Percentiles rank a stretch among this genome's conserved stretches.
Evolutionary conservation across 2,888 invertebrate genomes (phyloP).

Genomic region (Drosophila hamatofila): DNA sequence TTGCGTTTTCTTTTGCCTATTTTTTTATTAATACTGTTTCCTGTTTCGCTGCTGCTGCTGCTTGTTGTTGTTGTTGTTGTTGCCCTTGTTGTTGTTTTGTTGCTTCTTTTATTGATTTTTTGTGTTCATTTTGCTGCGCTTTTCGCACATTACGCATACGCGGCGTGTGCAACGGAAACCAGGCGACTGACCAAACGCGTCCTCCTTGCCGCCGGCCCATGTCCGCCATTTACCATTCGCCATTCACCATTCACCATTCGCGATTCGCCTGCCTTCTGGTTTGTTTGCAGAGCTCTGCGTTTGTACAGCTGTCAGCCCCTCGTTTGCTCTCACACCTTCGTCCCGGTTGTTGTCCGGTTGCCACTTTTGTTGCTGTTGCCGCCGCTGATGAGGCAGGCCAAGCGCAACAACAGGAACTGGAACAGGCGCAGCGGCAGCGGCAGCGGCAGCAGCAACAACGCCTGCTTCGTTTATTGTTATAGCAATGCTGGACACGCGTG

Average conservation of each 20-base stretch:
- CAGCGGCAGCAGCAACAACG: conserved; percentile 16
- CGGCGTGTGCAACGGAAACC: conserved; percentile 82
- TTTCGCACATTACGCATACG: conserved; percentile 67
- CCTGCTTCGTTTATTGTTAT: conserved; percentile 57
- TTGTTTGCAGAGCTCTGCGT: conserved; percentile 76
- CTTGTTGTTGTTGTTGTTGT: conserved; percentile 7
- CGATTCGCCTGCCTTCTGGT: conserved; percentile 24
- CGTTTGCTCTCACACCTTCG: conserved; percentile 51
- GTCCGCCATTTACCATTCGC: too few species aligned
- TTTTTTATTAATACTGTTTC: conserved; percentile 33
- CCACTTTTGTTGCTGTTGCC: conserved; percentile 14
- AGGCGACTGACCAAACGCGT: conserved; percentile 82
- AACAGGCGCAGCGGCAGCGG: conserved; percentile 18
- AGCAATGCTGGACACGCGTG: conserved; percentile 54
- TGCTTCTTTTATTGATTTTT: conserved; percentile 62
- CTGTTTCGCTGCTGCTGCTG: conserved; percentile 1
- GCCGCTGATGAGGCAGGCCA: conserved; percentile 27
- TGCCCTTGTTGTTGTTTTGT: conserved; percentile 1
- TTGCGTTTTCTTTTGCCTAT: conserved; percentile 45
- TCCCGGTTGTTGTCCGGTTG: conserved; percentile 3
- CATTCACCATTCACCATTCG: background rate
- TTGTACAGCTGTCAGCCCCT: conserved; percentile 74
- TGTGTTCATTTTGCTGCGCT: conserved; percentile 61
- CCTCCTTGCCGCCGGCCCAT: conserved; percentile 46
- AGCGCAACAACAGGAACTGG: conserved; percentile 26